Base-by-base conservation (phyloP, 1,140 invertebrate genomes). In the Pseudomyrmex sp. region DNA sequence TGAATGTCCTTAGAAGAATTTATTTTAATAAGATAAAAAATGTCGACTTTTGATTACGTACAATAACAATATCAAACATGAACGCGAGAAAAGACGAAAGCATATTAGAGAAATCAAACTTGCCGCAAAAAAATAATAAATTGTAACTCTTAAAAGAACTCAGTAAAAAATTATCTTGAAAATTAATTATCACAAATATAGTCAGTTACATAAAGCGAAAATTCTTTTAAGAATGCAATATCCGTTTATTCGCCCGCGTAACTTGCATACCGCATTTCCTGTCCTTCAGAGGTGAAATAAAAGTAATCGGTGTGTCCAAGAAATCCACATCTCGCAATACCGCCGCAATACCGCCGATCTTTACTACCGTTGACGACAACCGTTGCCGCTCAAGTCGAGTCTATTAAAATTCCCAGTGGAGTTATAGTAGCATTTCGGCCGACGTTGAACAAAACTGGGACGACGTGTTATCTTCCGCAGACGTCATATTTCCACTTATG, bases 401-500 rank as follows among this genome's bases (percentile, higher is more conserved):
- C 66, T 70, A 35, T 80, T 80, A 80, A 80, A 72, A 80, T 80
- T 59, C 44, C 54, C 54, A 59, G 7, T 44, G 56, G 26, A 44
- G 61, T n/a, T 44, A 18, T 18, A 54, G 20, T 35, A 50, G 54
- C n/a, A 46, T 58, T 80, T 80, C 46, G 44, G n/a, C 54, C n/a
- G 26, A 80, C 9, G 46, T 80, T 59, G 59, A 54, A 70, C 44
- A 20, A 50, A 80, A 20, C 66, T 48, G 15, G 66, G 13, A 70
- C 54, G 20, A 59, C 13, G 13, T 52, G 10, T 35, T 70, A 70
- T 80, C 66, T 79, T 35, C 2, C 44, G 50, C 48, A 59, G 56
- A 79, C 44, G 65, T 79, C 23, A 72, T 61, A 80, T 70, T 80
- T 80, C 46, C 54, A 80, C 76, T 80, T 70, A 70, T n/a, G n/a